Percentiles rank a stretch among this genome's conserved stretches.
Evolutionary conservation across 2,113 vertebrate species (phyloP).

Genomic region (Dicerorhinus sumatrensis): DNA sequence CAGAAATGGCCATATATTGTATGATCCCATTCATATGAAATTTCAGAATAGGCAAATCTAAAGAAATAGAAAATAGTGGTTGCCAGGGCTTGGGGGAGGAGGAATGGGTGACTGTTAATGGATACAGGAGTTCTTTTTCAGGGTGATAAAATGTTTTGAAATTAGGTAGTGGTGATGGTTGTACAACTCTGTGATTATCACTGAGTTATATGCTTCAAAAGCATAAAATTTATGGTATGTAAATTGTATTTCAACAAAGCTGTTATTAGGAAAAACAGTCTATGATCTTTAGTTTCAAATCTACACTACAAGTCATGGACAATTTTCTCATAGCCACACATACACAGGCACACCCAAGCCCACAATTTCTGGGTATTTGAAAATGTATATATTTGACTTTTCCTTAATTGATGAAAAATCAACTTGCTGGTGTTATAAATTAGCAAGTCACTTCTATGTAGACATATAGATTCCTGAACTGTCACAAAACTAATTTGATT

Average conservation of each 20-base stretch:
- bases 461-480: not conserved
- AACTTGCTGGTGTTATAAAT: not conserved
- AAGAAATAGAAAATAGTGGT: not conserved
- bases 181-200: not conserved
- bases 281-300: constrained; percentile 5
- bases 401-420: not conserved
- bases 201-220: not conserved
- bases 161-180: not conserved
- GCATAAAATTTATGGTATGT: not conserved
- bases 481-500: not conserved
- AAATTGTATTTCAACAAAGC: not conserved
- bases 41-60: not conserved
- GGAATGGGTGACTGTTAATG: not conserved
- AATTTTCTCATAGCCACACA: not conserved
- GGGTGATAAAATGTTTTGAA: not conserved
- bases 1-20: not conserved
- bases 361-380: not conserved
- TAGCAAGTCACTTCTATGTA: not conserved
- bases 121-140: not conserved
- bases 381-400: not conserved
- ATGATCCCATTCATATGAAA: constrained; percentile 19
- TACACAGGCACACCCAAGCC: not conserved
- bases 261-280: not conserved
- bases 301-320: not conserved
- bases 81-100: not conserved